Evolutionary conservation across 2,888 invertebrate species (phyloP), one percentile per base, ranked within the genome.

Genomic region (Odontocolon sp.): DNA sequence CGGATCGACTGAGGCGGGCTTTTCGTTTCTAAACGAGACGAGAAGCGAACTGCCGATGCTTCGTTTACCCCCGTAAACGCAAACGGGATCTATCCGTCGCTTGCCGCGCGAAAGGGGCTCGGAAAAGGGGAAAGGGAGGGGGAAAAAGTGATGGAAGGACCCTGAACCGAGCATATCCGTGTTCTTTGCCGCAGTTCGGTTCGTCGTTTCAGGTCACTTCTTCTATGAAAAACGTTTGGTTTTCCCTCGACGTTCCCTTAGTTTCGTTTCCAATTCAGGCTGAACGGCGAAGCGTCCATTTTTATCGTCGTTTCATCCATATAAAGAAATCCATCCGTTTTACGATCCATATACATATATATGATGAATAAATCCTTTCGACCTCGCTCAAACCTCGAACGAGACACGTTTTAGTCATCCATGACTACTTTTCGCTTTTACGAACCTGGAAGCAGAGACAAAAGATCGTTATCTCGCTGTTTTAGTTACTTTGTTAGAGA

Each of bases 1-100:
- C 6, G 54, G 18, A 38, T 16, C 36, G 61, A 74, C 68, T 74
- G 68, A 61, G 38, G 38, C 45, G 42, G 28, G 45, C 31, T 61
- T 45, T 31, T 6, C 18, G 50, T 23, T 26, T 50, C 50, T 50
- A 50, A 50, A 50, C 50, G 50, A 26, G 50, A 11, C 14, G 50
- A 14, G 50, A 23, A 21, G 31, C 16, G 11, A 11, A 23, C 23
- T 36, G 38, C 21, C 11, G 33, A 18, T 5, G 31, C 3, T 9
- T 28, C 16, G n/a, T 14, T 18, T 18, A 31, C 38, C 23, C 21
- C 28, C 42, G 38, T 11, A 59, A 28, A 57, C 61, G 18, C 61
- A 45, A 28, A 31, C 61, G 18, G 16, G 31, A 28, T 23, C 40
- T 26, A 18, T 28, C 14, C 21, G 18, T 14, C 4, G 45, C 14